phyloP scores from a whole-genome alignment of 2,797 vertebrate genomes.

The Myotis daubentonii region DNA sequence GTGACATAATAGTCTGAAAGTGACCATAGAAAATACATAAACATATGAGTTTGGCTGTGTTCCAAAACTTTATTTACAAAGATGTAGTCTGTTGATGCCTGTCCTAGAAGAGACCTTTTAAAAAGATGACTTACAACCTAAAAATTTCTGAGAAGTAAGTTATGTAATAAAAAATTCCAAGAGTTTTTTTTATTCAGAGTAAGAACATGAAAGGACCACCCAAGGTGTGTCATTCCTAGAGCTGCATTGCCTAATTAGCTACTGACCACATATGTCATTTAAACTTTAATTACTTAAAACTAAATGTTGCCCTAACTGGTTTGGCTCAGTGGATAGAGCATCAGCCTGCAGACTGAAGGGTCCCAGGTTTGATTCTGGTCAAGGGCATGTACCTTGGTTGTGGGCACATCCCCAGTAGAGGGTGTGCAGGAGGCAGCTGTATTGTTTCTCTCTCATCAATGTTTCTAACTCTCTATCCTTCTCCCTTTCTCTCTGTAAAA shows the following conservation, averaged over 20 bases:
- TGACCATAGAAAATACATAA: not conserved
- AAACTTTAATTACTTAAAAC: not conserved
- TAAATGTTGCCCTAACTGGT: not conserved
- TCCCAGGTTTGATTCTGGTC: no score
- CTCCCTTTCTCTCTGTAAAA: no score
- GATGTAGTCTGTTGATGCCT: slow-evolving; percentile 1
- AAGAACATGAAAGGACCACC: not conserved
- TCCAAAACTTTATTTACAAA: not conserved
- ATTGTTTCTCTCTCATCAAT: no score
- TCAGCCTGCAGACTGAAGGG: no score
- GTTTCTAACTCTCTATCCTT: no score
- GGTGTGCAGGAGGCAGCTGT: no score
- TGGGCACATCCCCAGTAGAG: no score
- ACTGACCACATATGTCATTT: not conserved
- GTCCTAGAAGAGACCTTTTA: not conserved
- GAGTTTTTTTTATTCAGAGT: not conserved
- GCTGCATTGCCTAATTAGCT: not conserved
- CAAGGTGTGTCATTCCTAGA: not conserved
- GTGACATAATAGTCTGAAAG: not conserved
- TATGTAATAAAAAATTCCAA: not conserved
- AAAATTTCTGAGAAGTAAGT: slow-evolving; percentile 4
- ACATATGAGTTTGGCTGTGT: not conserved
- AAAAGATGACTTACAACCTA: not conserved
- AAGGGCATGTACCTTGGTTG: no score
- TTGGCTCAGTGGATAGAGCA: no score